Conservation (phyloP, 1,140 invertebrate genomes). For the Nephotettix cincticeps region DNA sequence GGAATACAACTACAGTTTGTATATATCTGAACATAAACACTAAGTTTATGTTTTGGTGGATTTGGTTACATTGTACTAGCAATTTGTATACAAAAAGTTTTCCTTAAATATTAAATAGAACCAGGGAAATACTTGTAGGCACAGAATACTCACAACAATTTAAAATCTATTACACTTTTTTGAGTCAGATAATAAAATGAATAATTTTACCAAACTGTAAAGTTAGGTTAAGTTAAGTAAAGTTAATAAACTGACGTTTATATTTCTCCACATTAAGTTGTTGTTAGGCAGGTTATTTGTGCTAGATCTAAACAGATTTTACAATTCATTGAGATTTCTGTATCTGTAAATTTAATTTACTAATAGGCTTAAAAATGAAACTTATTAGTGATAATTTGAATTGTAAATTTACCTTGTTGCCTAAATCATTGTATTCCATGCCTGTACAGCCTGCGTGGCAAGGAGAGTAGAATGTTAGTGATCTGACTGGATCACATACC, state of each 20-base stretch:
- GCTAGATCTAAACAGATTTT: no score
- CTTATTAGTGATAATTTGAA: no score
- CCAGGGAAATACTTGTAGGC: background rate
- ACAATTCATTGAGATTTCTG: no score
- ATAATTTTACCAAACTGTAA: no score
- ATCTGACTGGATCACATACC: conserved; percentile 59
- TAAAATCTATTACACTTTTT: background rate
- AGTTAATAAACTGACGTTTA: no score
- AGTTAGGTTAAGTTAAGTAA: no score
- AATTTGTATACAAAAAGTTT: background rate
- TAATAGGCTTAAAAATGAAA: no score
- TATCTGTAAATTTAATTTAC: no score
- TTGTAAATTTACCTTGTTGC: conserved; percentile 50
- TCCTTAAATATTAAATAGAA: background rate
- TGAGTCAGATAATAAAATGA: no score
- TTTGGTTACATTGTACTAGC: no score
- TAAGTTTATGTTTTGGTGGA: background rate
- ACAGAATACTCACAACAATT: background rate
- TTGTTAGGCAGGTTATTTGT: no score
- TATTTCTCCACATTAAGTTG: no score
- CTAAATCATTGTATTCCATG: conserved; percentile 41
- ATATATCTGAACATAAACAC: conserved; percentile 46
- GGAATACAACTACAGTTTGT: conserved; percentile 41
- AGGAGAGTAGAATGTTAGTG: conserved; percentile 64
- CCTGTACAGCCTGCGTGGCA: conserved; percentile 67